phyloP scores from a whole-genome alignment of 2,113 vertebrate genomes.

The Apaloderma vittatum region DNA sequence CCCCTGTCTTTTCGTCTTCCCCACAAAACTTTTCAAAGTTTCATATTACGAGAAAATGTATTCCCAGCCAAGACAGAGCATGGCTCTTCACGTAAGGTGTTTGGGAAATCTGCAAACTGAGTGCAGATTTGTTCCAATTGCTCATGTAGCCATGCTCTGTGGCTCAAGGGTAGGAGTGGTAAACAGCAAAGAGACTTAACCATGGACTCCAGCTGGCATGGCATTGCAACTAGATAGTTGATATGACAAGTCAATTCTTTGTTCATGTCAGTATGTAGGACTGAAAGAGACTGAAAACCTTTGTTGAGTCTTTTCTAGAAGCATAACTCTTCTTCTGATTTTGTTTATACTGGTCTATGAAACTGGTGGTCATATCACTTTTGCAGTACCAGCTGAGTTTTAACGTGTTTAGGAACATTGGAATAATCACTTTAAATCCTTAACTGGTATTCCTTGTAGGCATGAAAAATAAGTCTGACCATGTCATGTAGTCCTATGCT shows the following conservation, averaged over 20 bases:
- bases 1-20: background rate
- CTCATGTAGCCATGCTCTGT: background rate
- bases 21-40: background rate
- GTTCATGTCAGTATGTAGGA: background rate
- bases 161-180: background rate
- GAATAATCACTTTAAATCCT: constrained; percentile 10
- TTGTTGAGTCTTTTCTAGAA: background rate
- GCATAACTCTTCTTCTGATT: background rate
- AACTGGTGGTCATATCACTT: background rate
- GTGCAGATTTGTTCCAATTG: background rate
- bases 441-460: background rate
- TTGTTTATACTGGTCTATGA: background rate
- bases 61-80: background rate
- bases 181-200: background rate
- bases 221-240: background rate
- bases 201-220: background rate
- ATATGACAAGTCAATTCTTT: background rate
- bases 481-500: background rate
- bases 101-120: background rate
- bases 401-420: background rate
- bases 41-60: background rate
- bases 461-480: background rate
- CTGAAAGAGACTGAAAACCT: background rate
- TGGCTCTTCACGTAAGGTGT: background rate
- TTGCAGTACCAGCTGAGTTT: background rate